Evolutionary conservation across 35 echinoderm and acorn worm species (phyloP), one percentile per base, ranked within the genome.

Genomic region (Amphiura filiformis): DNA sequence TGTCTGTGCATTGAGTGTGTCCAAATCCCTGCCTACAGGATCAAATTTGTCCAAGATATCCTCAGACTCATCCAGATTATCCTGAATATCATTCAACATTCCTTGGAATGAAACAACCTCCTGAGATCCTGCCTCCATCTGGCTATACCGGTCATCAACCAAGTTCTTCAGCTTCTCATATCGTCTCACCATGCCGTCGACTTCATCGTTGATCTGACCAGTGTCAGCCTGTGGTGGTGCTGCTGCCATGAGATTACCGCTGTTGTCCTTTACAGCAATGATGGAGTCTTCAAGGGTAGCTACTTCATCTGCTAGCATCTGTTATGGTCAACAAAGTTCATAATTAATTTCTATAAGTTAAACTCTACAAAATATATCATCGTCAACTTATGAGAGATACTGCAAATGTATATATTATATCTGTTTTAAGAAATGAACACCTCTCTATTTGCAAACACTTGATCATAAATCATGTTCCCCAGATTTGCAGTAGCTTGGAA

Each of bases 61-160:
- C 39, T 99, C 96, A 14, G 91, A 34, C 42, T 91, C 56, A 57
- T 80, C 86, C 26, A 93, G 81, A 70, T 81, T 81, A 81, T 56
- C 49, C 34, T 90, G 49, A 75, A 93, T 80, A 86, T 99, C 96
- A 35, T 88, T 93, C 76, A 99, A 42, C 47, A 88, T 86, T 20
- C 93, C 91, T 83, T 99, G 96, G 91, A 90, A 99, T 76, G 79
- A 80, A 4, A 42, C 42, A 5, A 99, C 81, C 86, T 99, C 96
- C 64, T 99, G 89, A 57, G 88, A 86, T 26, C 92, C 96, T 39
- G 90, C 90, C 42, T 99, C 96, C 35, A 95, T 52, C 81, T 94
- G 92, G 49, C 80, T 87, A 11, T 89, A 85, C 39, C 84, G 56
- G 14, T 99, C 96, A 11, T 65, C 82, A 33, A 99, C 93, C 76